Conservation (phyloP, 2,888 invertebrate species). For the Branchipolynoe longqiensis region DNA sequence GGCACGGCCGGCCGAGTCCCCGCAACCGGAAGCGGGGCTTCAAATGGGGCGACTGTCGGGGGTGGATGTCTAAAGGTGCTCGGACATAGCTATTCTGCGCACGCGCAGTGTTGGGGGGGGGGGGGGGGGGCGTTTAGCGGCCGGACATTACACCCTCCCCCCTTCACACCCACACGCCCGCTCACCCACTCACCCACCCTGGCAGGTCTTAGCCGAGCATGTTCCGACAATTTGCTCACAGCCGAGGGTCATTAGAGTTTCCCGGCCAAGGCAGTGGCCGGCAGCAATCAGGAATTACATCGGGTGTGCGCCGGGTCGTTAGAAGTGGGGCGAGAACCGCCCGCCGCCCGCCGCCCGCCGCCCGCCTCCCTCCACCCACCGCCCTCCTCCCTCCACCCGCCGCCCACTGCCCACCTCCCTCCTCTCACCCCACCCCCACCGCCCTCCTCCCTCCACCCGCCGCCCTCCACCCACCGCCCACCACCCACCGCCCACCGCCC, state of each 20-base stretch:
- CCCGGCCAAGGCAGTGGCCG: not conserved
- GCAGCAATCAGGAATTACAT: constrained; percentile 50
- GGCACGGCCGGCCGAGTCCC: not conserved
- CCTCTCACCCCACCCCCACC: not conserved
- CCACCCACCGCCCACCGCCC: not conserved
- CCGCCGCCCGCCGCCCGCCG: not conserved
- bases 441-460: not conserved
- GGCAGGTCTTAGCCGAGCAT: no score
- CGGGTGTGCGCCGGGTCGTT: not conserved
- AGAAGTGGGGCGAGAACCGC: not conserved
- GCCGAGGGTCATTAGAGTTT: not conserved
- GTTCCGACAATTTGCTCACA: constrained; percentile 12
- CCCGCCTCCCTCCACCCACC: not conserved
- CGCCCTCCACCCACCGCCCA: not conserved
- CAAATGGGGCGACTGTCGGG: not conserved
- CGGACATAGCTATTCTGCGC: constrained; percentile 26
- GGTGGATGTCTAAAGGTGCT: constrained; percentile 8
- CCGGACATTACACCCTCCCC: constrained; percentile 12
- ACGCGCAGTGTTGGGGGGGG: constrained; percentile 39
- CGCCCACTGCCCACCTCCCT: not conserved
- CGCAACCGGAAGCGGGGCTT: not conserved
- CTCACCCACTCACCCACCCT: not conserved
- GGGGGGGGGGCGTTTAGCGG: constrained; percentile 47
- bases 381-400: not conserved
- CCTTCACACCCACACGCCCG: not conserved